Evolutionary conservation across 2,113 vertebrate genomes (phyloP).

Genomic region (Coracopsis vasa): DNA sequence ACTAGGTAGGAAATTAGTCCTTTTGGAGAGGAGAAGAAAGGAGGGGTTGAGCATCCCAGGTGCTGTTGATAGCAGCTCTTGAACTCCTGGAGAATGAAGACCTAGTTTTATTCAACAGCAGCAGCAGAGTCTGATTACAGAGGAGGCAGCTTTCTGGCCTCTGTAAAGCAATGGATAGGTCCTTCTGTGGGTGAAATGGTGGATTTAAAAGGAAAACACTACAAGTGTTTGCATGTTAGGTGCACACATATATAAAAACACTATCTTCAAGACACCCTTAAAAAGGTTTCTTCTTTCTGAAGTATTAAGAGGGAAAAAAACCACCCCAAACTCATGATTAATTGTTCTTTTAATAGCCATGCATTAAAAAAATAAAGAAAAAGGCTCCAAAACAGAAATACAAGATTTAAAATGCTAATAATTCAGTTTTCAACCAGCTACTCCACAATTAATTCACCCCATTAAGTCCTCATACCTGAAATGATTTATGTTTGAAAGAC

Average conservation of each 20-base stretch:
- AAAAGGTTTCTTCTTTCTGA: background rate
- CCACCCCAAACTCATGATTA: fast-evolving
- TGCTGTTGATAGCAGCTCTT: background rate
- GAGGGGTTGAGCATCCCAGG: background rate
- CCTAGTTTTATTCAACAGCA: background rate
- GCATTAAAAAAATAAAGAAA: background rate
- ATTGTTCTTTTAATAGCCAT: background rate
- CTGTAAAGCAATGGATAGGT: background rate
- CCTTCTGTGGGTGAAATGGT: background rate
- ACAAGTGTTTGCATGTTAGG: background rate
- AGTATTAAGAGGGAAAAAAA: background rate
- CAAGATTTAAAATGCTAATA: background rate
- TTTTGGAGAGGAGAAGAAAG: background rate
- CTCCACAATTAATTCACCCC: background rate
- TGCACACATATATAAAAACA: background rate
- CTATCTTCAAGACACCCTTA: background rate
- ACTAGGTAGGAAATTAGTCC: background rate
- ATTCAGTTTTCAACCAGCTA: background rate
- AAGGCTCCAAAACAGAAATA: background rate
- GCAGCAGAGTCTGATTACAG: background rate
- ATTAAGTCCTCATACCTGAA: background rate
- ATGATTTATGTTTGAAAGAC: background rate
- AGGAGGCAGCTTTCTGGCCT: background rate
- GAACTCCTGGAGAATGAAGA: background rate
- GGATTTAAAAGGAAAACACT: background rate